Conservation (phyloP, 2,113 vertebrate species). For the Trematomus loennbergii region DNA sequence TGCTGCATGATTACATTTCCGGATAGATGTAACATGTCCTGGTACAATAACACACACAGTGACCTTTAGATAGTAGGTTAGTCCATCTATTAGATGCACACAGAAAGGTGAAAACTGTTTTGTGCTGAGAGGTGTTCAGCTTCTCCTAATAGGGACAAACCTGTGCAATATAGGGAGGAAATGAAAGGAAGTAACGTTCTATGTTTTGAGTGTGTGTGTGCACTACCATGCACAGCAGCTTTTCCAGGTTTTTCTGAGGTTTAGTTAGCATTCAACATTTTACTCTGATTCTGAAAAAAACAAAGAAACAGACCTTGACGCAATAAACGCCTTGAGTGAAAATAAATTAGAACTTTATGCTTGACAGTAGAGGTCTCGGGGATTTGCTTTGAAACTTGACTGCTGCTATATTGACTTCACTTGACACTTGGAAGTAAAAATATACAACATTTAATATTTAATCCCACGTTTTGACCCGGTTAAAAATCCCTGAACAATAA, state of each 20-base stretch:
- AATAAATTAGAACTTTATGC: background rate
- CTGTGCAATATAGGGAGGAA: slow-evolving; percentile 38
- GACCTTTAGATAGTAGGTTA: background rate
- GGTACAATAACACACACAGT: slow-evolving; percentile 8
- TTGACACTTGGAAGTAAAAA: background rate
- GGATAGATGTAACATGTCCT: slow-evolving; percentile 9
- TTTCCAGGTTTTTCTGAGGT: slow-evolving; percentile 16
- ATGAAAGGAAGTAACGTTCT: slow-evolving; percentile 31
- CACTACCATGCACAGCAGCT: background rate
- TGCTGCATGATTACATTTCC: slow-evolving; percentile 29
- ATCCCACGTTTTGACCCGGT: background rate
- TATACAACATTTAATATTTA: background rate
- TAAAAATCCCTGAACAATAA: background rate
- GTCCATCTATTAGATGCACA: slow-evolving; percentile 1
- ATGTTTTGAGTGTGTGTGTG: slow-evolving; percentile 13
- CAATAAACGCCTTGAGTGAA: slow-evolving; percentile 3
- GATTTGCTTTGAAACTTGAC: background rate
- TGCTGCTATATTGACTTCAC: background rate
- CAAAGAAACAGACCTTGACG: background rate
- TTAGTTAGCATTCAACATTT: slow-evolving; percentile 3
- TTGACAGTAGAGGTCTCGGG: background rate
- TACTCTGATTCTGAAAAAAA: slow-evolving; percentile 1
- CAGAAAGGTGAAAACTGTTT: slow-evolving; percentile 18
- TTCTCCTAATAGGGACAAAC: slow-evolving; percentile 31
- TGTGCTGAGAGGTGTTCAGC: slow-evolving; percentile 14